These are phyloP conservation scores for Xylota segnis DNA, from an alignment of 2,888 invertebrate species.

Conservation along the genomic window DNA sequence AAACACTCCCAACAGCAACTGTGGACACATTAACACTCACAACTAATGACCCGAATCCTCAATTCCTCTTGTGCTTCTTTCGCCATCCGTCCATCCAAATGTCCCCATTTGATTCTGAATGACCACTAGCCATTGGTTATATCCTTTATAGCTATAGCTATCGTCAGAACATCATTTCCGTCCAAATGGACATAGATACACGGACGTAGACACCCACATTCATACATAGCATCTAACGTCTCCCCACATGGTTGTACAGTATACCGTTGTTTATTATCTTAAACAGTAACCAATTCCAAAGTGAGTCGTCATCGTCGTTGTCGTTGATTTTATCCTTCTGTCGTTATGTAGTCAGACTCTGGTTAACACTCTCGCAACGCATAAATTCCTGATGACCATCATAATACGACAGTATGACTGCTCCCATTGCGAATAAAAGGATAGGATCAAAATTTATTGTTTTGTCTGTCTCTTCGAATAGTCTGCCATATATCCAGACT, in stretches of 20 bases:
- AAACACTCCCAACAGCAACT: slow-evolving; percentile 3
- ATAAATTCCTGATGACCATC: slow-evolving; percentile 30
- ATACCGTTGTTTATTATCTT: slow-evolving; percentile 59
- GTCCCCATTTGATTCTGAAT: slow-evolving; percentile 42
- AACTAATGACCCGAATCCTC: slow-evolving; percentile 43
- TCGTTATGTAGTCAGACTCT: slow-evolving; percentile 46
- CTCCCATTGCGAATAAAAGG: slow-evolving; percentile 12
- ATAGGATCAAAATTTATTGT: slow-evolving; percentile 25
- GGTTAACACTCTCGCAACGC: slow-evolving; percentile 27
- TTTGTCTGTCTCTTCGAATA: slow-evolving; percentile 3
- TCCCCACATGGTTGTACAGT: not conserved
- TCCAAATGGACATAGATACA: not conserved
- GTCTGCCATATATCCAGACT: not conserved
- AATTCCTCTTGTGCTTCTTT: not conserved
- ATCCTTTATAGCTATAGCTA: slow-evolving; percentile 11
- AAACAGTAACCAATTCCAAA: slow-evolving; percentile 57
- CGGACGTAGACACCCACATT: slow-evolving; percentile 1
- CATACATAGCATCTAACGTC: too few species aligned
- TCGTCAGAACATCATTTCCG: slow-evolving; percentile 24
- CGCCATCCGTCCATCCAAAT: slow-evolving; percentile 42
- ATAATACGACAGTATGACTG: slow-evolving; percentile 20
- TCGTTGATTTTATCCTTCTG: slow-evolving; percentile 50
- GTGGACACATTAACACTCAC: slow-evolving; percentile 34
- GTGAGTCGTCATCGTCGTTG: slow-evolving; percentile 57
- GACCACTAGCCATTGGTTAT: slow-evolving; percentile 31